Evolutionary conservation across 2,888 invertebrate species (phyloP), one percentile per base, ranked within the genome.

Genomic region (Cryptosula pallasiana): DNA sequence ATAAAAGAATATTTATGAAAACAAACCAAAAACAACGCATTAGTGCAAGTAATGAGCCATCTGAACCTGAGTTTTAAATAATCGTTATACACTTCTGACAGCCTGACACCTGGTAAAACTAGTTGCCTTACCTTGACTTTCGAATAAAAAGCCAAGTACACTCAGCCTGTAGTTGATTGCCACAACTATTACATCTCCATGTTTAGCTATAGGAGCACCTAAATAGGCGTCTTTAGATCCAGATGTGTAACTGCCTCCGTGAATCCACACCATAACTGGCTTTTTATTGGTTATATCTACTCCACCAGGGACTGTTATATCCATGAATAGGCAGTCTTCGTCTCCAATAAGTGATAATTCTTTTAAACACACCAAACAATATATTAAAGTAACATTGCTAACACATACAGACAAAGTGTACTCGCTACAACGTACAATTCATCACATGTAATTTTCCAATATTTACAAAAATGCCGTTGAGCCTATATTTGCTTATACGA

Each of bases 121-220:
- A 45, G 9, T 45, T 20, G 20, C n/a, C 34, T 25, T 63, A 63
- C 63, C 63, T 63, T 2, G 63, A 13, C 63, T 32, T 2, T 63
- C 63, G 32, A 13, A 63, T 20, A 63, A 27, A 34, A 63, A 63
- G 32, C 63, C 63, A 63, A 63, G 63, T 16, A 34, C 27, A 25
- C 25, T 32, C 2, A 63, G 63, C n/a, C 63, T 63, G 63, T 63
- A 63, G 32, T 63, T 63, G 9, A 63, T 63, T 1, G 63, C n/a
- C 29, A 63, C 63, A 32, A 63, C 63, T 25, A 63, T 63, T 27
- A 63, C 63, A 63, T 63, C 63, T 25, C 63, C 63, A 27, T 25
- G 20, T 25, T 25, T 27, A 34, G 63, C 63, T 32, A 63, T 16
- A 29, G 32, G 3, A 3, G 63, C 63, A 9, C 63, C 63, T 13